A percentile compares a stretch with the other conserved stretches of the same genome.
These are phyloP conservation scores for Agrotis segetum DNA, from an alignment of 2,888 invertebrate species.

Conservation along the genomic window DNA sequence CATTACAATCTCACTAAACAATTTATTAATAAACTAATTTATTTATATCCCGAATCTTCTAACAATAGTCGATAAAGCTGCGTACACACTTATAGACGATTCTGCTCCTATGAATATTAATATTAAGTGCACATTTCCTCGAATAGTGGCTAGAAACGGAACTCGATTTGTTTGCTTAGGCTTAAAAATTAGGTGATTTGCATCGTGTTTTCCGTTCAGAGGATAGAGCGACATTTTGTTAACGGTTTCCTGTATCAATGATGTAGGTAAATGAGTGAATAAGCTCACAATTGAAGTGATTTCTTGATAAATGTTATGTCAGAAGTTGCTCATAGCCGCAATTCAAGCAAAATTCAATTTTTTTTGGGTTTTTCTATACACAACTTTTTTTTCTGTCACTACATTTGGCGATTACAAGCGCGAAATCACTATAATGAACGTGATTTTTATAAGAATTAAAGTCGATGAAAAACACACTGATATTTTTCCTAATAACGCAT, in stretches of 20 bases:
- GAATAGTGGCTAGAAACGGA: conserved; percentile 62
- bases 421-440: neutral
- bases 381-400: too few species aligned
- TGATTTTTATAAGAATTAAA: too few species aligned
- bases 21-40: conserved; percentile 46
- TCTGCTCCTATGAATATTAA: conserved; percentile 64
- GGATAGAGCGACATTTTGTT: conserved; percentile 19
- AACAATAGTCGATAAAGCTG: conserved; percentile 66
- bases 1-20: conserved; percentile 23
- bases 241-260: conserved; percentile 40
- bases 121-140: conserved; percentile 62
- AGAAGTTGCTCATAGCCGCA: too few species aligned
- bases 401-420: neutral
- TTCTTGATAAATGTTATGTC: neutral
- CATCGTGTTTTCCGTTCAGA: conserved; percentile 47
- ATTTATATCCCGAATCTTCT: conserved; percentile 53
- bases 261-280: conserved; percentile 6
- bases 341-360: too few species aligned
- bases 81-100: conserved; percentile 52
- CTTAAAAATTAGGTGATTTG: conserved; percentile 59
- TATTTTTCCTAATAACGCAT: neutral
- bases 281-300: neutral
- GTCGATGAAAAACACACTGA: neutral
- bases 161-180: conserved; percentile 51
- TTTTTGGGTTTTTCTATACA: too few species aligned